Percentiles rank a stretch among this genome's conserved stretches.
These are phyloP conservation scores for Lysandra coridon DNA, from an alignment of 2,888 invertebrate species.

Conservation along the genomic window DNA sequence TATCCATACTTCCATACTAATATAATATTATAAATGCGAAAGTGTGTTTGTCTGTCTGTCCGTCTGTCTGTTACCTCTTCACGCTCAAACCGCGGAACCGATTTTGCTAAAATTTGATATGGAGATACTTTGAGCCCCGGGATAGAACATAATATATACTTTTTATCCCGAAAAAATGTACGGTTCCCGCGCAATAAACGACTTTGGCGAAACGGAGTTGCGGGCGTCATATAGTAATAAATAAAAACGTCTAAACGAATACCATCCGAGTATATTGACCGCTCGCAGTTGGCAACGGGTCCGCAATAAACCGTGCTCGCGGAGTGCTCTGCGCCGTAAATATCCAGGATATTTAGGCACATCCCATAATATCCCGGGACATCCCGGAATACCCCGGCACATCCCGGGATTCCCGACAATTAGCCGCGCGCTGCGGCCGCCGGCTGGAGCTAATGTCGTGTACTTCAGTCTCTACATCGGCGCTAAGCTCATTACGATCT, in stretches of 20 bases:
- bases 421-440: neutral
- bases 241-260: neutral
- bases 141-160: no score
- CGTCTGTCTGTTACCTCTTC: no score
- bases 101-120: no score
- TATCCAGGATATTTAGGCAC: neutral
- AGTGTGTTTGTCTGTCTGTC: no score
- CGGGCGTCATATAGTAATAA: neutral
- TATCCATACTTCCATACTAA: no score
- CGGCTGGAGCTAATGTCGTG: slow-evolving; percentile 16
- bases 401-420: neutral
- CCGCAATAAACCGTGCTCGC: neutral
- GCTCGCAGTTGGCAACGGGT: neutral
- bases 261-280: neutral
- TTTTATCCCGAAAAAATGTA: no score
- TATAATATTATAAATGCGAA: no score
- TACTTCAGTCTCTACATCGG: slow-evolving; percentile 13
- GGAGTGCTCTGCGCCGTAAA: slow-evolving; percentile 6
- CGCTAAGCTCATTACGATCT: neutral
- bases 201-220: no score
- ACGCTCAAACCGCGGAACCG: no score
- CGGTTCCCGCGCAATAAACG: no score
- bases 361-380: neutral
- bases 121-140: no score
- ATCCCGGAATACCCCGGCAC: neutral